These are phyloP conservation scores for Dasyurus viverrinus DNA, from an alignment of 2,113 vertebrate species.

Conservation along the genomic window DNA sequence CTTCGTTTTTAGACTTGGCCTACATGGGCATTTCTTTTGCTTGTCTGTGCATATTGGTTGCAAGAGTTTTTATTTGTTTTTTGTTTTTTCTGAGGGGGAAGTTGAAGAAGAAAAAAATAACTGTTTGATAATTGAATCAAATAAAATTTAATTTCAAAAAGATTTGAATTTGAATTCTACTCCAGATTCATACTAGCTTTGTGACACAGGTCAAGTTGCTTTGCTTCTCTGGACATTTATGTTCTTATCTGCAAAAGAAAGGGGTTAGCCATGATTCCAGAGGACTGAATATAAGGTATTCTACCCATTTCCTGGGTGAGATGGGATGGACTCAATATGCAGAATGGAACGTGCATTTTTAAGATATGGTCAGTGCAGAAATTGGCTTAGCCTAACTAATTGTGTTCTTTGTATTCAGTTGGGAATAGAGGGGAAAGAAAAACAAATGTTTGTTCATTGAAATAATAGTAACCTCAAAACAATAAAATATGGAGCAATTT, in stretches of 20 bases:
- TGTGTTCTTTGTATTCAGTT: background rate
- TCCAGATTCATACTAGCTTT: background rate
- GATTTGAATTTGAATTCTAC: background rate
- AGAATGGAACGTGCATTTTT: background rate
- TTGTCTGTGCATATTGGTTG: background rate
- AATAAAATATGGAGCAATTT: background rate
- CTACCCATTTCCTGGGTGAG: background rate
- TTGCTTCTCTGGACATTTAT: background rate
- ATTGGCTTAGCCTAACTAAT: background rate
- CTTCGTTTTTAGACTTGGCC: background rate
- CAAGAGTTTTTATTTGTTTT: background rate
- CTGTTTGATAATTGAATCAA: background rate
- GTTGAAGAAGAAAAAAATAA: background rate
- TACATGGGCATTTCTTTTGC: background rate
- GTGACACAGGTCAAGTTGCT: background rate
- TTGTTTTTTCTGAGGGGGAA: background rate
- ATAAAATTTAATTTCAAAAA: background rate
- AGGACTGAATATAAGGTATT: background rate
- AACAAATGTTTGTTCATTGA: background rate
- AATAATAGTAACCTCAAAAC: background rate
- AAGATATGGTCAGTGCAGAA: background rate
- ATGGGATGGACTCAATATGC: background rate
- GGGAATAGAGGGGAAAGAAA: background rate
- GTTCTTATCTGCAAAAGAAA: background rate
- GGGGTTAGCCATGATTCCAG: background rate